phyloP scores from a whole-genome alignment of 2,797 vertebrate genomes.

The Peromyscus attwateri region DNA sequence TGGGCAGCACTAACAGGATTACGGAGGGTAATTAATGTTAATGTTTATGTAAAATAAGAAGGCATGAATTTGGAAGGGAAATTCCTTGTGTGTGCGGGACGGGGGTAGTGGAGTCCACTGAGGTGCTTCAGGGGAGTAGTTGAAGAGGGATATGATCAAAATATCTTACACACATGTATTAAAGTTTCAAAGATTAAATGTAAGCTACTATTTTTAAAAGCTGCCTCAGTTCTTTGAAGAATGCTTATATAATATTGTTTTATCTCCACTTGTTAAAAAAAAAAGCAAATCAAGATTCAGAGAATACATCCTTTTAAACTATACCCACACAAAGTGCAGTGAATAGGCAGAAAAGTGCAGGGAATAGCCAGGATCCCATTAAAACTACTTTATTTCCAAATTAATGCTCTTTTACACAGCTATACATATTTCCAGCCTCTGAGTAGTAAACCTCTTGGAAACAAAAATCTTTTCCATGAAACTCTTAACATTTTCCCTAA shows the following conservation, averaged over 20 bases:
- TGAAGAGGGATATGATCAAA: neutral
- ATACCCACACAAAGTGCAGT: neutral
- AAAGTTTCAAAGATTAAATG: neutral
- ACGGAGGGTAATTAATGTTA: neutral
- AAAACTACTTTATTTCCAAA: neutral
- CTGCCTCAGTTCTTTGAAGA: neutral
- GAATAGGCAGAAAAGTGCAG: neutral
- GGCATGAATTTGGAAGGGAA: neutral
- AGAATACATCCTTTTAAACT: neutral
- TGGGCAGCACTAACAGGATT: neutral
- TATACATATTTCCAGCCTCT: neutral
- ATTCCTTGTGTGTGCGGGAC: neutral
- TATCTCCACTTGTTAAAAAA: neutral
- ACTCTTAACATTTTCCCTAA: neutral
- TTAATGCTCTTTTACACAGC: neutral
- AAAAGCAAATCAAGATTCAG: neutral
- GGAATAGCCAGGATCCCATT: neutral
- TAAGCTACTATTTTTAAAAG: neutral
- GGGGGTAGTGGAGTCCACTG: fast-evolving
- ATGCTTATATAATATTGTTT: neutral
- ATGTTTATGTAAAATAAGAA: neutral
- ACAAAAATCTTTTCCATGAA: neutral
- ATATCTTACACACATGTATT: neutral
- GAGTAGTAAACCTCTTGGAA: neutral
- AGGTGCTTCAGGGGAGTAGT: no score